Evolutionary conservation across 2,113 vertebrate species (phyloP).

Genomic region (Nothoprocta pentlandii): DNA sequence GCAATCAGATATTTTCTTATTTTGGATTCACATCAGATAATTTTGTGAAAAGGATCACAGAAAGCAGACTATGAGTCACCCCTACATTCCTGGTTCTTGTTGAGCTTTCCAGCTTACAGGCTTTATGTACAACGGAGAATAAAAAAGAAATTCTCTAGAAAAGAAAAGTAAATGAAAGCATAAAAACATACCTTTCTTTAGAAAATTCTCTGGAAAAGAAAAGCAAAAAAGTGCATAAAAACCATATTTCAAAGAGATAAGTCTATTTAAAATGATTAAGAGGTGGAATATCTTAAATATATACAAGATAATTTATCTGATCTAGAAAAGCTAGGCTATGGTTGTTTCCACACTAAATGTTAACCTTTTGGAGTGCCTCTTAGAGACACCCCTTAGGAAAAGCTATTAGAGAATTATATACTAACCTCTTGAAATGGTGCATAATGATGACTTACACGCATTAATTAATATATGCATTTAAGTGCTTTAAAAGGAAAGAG

Average conservation of each 20-base stretch:
- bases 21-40: constrained; percentile 25
- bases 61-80: not conserved
- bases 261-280: not conserved
- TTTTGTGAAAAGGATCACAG: constrained; percentile 17
- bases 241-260: not conserved
- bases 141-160: not conserved
- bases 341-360: not conserved
- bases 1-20: not conserved
- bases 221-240: not conserved
- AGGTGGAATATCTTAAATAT: not conserved
- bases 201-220: not conserved
- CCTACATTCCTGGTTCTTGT: not conserved
- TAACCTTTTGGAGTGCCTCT: constrained; percentile 33
- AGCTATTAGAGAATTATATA: constrained; percentile 1
- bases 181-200: not conserved
- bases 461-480: constrained; percentile 18
- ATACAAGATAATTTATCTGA: not conserved
- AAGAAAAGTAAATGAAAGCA: not conserved
- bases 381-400: constrained; percentile 18
- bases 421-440: not conserved
- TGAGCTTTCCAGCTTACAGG: not conserved
- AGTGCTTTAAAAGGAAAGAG: constrained; percentile 11
- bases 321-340: not conserved
- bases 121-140: not conserved
- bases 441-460: constrained; percentile 20